phyloP scores from a whole-genome alignment of 2,797 vertebrate species.

The Syncerus caffer region DNA sequence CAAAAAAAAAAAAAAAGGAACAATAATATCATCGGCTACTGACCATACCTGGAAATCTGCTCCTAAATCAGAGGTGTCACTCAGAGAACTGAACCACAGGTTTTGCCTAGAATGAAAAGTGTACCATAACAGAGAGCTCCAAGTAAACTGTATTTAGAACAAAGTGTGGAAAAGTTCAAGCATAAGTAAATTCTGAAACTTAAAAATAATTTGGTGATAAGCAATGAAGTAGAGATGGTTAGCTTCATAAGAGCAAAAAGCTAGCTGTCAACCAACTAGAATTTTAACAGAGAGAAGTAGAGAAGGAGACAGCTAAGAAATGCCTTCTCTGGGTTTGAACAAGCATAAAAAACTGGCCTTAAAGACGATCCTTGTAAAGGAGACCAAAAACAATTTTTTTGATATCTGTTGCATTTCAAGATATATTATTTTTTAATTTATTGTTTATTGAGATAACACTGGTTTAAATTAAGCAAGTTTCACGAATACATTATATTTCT shows the following conservation, averaged over 20 bases:
- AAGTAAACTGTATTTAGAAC: neutral
- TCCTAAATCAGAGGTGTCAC: neutral
- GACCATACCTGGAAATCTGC: neutral
- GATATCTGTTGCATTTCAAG: neutral
- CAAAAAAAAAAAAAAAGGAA: too few species aligned
- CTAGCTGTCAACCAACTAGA: neutral
- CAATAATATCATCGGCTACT: neutral
- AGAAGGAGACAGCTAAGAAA: neutral
- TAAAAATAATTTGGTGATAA: neutral
- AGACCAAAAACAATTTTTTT: neutral
- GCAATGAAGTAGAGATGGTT: neutral
- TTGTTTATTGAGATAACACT: neutral
- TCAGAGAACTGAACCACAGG: neutral
- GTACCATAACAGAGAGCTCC: neutral
- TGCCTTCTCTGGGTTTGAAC: neutral
- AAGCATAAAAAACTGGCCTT: neutral
- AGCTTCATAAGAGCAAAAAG: neutral
- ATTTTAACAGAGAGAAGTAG: neutral
- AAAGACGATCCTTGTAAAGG: neutral
- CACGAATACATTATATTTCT: neutral
- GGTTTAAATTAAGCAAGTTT: neutral
- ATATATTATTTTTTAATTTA: neutral
- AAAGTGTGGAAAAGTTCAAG: neutral
- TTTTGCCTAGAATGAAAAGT: neutral
- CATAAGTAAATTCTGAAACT: neutral